Conservation (phyloP, 2,113 vertebrate genomes). For the Leptodactylus fuscus region DNA sequence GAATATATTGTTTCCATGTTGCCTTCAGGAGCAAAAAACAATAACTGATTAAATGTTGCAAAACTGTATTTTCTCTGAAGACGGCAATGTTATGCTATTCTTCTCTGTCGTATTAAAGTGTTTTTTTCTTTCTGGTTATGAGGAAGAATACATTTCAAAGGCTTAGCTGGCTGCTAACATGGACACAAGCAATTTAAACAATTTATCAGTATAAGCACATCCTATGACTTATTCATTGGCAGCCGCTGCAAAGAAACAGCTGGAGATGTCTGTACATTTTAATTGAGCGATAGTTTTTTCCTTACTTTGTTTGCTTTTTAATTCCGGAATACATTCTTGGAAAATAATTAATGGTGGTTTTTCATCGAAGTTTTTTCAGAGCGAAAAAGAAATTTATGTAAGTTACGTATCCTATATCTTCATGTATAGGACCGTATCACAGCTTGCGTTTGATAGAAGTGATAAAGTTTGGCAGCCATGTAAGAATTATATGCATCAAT, state of each 20-base stretch:
- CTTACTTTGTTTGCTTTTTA: neutral
- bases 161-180: slow-evolving; percentile 5
- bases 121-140: neutral
- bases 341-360: neutral
- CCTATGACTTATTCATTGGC: slow-evolving; percentile 39
- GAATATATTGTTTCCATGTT: neutral
- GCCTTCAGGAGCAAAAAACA: neutral
- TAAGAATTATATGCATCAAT: too few relatives aligned
- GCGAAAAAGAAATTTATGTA: neutral
- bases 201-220: slow-evolving; percentile 31
- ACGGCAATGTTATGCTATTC: neutral
- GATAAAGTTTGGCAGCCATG: too few relatives aligned
- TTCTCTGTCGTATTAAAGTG: neutral
- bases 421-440: too few relatives aligned
- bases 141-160: slow-evolving; percentile 10
- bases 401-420: neutral
- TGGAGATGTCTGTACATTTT: neutral
- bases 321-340: too few relatives aligned
- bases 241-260: neutral
- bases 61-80: neutral
- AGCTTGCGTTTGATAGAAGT: too few relatives aligned
- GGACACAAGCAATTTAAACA: slow-evolving; percentile 19
- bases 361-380: neutral
- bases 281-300: neutral
- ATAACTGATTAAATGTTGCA: neutral